Evolutionary conservation across 35 echinoderm and acorn worm species (phyloP), one percentile per base, ranked within the genome.

Genomic region (Chiridota heheva): DNA sequence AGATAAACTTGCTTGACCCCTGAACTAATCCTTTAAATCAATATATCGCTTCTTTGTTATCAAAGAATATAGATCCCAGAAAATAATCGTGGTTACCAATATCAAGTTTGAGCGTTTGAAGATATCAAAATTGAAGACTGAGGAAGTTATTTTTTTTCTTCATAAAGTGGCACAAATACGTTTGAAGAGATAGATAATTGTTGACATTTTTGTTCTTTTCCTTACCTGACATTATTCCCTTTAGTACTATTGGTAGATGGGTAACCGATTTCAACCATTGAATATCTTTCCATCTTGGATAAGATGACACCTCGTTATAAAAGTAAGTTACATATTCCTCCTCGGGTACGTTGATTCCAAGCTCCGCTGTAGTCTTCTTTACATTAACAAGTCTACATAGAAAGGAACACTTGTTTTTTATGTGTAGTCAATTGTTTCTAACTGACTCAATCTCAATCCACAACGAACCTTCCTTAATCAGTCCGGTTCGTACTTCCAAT

Each of bases 201-300:
- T 55, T 55, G 22, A 12, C 12, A 55, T 55, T 12, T 42, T 18
- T 6, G 4, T 18, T 42, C 1, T 36, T 20, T 16, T 76, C 2
- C 44, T 46, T 67, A 81, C 78, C 78, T 3, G 78, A 65, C 4
- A 81, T 26, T 45, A 81, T 81, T 28, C 78, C 78, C 44, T 81
- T 81, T 8, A 65, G 16, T 8, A 81, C 78, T 37, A 81, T 81
- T 41, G 78, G 78, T 29, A 81, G 78, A 63, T 33, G 46, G 16
- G 78, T 81, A 13, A 65, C 48, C 2, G 78, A 81, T 65, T 81
- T 81, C 7, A 81, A 39, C 78, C 78, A 81, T 48, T 25, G 63
- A 35, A 81, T 24, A n/a, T 81, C 78, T 42, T 64, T 59, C 78
- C 78, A 67, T 4, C n/a, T n/a, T n/a, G n/a, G n/a, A n/a, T n/a